A percentile compares a stretch with the other conserved stretches of the same genome.
Conservation (phyloP, 2,888 invertebrate genomes). For the Cryptophagus acutangulus region DNA sequence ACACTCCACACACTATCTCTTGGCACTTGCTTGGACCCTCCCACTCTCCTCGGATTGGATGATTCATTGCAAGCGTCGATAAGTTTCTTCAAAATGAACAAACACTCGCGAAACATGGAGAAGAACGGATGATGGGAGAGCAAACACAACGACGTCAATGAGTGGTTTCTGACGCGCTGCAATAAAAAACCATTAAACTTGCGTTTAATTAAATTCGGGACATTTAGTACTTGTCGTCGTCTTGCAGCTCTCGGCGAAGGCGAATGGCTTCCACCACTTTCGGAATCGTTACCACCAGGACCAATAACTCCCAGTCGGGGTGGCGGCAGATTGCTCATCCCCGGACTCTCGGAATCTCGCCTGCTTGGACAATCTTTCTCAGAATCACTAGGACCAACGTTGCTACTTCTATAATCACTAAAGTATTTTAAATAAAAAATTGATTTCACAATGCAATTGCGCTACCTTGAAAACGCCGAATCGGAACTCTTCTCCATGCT, state of each 20-base stretch:
- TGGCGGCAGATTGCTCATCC: conserved; percentile 43
- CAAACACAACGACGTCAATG: conserved; percentile 93
- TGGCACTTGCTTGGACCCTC: conserved; percentile 79
- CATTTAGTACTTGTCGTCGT: conserved; percentile 61
- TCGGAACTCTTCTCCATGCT: conserved; percentile 90
- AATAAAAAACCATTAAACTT: conserved; percentile 44
- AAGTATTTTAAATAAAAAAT: not conserved
- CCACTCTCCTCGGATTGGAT: conserved; percentile 80
- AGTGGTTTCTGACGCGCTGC: conserved; percentile 82
- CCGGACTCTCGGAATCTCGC: conserved; percentile 57
- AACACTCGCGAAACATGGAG: conserved; percentile 95
- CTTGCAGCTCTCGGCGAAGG: conserved; percentile 80
- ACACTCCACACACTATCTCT: conserved; percentile 97
- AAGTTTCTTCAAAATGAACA: conserved; percentile 89
- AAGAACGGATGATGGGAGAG: conserved; percentile 99
- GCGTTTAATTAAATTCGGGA: not conserved
- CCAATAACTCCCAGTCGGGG: conserved; percentile 62
- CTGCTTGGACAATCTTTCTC: conserved; percentile 78
- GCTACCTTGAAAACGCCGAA: conserved; percentile 85
- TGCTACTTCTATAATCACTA: conserved; percentile 91
- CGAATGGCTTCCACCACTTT: conserved; percentile 82
- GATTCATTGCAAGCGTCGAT: conserved; percentile 98
- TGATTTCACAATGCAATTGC: not conserved
- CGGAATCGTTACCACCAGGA: conserved; percentile 70
- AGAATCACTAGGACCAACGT: conserved; percentile 84